Percentiles rank a stretch among this genome's conserved stretches.
Conservation (phyloP, 64 coral and sea anemone species). For the Acropora yongei region DNA sequence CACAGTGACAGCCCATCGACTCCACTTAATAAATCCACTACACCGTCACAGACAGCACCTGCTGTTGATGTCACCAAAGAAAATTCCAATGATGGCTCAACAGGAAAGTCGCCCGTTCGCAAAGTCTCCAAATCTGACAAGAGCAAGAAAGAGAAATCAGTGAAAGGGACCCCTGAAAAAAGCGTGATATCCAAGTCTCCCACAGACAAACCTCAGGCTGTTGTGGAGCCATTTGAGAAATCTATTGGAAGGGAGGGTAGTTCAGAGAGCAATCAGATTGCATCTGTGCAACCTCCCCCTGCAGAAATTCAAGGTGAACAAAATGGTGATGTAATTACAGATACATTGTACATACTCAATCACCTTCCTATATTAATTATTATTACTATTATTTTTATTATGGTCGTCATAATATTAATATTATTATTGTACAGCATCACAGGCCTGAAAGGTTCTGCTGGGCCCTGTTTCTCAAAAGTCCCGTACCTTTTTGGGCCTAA, state of each 20-base stretch:
- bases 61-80: constrained; percentile 23
- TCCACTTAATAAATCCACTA: constrained; percentile 12
- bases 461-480: too few species aligned
- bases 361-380: too few species aligned
- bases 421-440: too few species aligned
- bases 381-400: too few species aligned
- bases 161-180: constrained; percentile 34
- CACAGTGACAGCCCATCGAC: constrained; percentile 27
- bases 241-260: neutral
- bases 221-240: constrained; percentile 23
- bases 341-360: too few species aligned
- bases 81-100: neutral
- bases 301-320: neutral
- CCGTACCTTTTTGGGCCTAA: too few species aligned
- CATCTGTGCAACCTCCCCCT: neutral
- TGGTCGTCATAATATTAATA: too few species aligned
- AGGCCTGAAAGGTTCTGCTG: too few species aligned
- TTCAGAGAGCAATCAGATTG: constrained; percentile 3
- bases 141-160: constrained; percentile 17
- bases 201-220: constrained; percentile 17
- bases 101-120: constrained; percentile 7
- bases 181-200: constrained; percentile 19
- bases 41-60: constrained; percentile 26
- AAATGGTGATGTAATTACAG: too few species aligned
- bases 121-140: constrained; percentile 7